phyloP scores from a whole-genome alignment of 1,140 invertebrate species.

The Uloborus diversus region DNA sequence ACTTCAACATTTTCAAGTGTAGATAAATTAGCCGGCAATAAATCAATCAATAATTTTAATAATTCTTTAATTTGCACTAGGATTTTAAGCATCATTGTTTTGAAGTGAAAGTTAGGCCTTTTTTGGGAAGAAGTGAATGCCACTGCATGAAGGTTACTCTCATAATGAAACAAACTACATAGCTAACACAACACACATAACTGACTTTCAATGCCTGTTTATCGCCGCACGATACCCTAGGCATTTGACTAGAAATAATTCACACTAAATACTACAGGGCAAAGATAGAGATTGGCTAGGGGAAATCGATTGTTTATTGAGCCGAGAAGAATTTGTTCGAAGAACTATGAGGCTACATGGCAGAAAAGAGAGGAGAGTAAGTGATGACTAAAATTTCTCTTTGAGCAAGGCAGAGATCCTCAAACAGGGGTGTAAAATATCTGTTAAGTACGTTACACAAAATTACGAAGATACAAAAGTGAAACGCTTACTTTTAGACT shows the following conservation, averaged over 20 bases:
- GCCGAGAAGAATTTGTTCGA: constrained; percentile 27
- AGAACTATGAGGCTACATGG: not conserved
- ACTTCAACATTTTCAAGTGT: too few species aligned
- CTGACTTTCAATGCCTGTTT: constrained; percentile 30
- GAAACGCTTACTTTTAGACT: too few species aligned
- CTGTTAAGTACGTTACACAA: not conserved
- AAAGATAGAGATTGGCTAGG: constrained; percentile 22
- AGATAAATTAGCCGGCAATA: too few species aligned
- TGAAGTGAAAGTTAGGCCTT: too few species aligned
- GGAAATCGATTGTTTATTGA: constrained; percentile 28
- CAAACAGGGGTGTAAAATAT: constrained; percentile 23
- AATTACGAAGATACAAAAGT: too few species aligned
- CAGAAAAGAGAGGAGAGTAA: constrained; percentile 21
- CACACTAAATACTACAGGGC: constrained; percentile 30
- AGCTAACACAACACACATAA: not conserved
- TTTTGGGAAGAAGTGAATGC: too few species aligned
- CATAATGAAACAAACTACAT: not conserved
- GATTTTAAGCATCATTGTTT: too few species aligned
- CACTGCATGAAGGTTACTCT: too few species aligned
- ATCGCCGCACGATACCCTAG: constrained; percentile 31
- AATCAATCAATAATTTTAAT: too few species aligned
- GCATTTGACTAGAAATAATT: constrained; percentile 52
- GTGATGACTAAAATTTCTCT: constrained; percentile 37
- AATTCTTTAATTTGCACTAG: too few species aligned
- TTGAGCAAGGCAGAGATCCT: constrained; percentile 41